Percentiles rank a stretch among this genome's conserved stretches.
phyloP scores from a whole-genome alignment of 1,140 invertebrate species.

The Euglossa dilemma region DNA sequence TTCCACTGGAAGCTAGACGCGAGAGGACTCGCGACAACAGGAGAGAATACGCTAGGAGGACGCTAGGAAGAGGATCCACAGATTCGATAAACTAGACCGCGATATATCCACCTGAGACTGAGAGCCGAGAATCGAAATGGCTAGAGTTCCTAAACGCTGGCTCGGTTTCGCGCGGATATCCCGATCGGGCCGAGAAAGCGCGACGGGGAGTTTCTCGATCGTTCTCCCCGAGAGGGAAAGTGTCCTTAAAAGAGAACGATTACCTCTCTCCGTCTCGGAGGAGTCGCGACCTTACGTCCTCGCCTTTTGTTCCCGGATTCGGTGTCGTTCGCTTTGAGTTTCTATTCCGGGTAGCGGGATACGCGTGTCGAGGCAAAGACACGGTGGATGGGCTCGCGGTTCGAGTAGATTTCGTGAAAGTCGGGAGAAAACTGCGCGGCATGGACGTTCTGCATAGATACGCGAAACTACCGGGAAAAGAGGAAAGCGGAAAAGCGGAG shows the following conservation, averaged over 20 bases:
- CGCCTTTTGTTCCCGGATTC: not conserved
- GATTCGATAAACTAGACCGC: too few relatives aligned
- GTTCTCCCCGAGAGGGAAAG: not conserved
- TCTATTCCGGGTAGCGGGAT: not conserved
- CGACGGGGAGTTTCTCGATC: not conserved
- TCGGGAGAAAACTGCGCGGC: not conserved
- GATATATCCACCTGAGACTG: too few relatives aligned
- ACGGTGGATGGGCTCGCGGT: not conserved
- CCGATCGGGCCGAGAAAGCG: not conserved
- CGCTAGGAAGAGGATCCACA: too few relatives aligned
- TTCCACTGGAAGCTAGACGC: too few relatives aligned
- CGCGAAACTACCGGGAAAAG: slow-evolving; percentile 1
- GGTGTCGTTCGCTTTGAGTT: slow-evolving; percentile 12
- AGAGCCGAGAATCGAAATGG: not conserved
- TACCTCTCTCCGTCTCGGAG: not conserved
- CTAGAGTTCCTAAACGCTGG: not conserved
- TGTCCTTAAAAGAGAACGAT: not conserved
- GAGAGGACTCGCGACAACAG: too few relatives aligned
- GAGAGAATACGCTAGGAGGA: too few relatives aligned
- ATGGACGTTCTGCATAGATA: slow-evolving; percentile 48
- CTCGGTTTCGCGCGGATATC: not conserved
- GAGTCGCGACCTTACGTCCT: not conserved
- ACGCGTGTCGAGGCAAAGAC: not conserved
- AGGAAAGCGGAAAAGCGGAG: not conserved
- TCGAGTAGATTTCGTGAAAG: slow-evolving; percentile 47